phyloP scores from a whole-genome alignment of 2,113 vertebrate genomes.

The Entelurus aequoreus region DNA sequence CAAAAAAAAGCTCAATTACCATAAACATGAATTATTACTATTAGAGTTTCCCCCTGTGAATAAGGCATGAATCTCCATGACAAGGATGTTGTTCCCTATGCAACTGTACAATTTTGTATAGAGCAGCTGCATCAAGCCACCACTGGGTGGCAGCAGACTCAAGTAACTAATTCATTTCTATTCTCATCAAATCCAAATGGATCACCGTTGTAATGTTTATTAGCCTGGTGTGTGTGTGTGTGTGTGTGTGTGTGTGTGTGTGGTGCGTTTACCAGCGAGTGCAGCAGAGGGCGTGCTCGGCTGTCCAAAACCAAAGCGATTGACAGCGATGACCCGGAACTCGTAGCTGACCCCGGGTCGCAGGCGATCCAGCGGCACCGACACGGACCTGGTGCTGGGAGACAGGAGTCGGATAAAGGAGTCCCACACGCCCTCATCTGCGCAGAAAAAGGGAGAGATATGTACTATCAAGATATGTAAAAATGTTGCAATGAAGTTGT shows the following conservation, averaged over 20 bases:
- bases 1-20: too few relatives aligned
- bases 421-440: conserved; percentile 95
- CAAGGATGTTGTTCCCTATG: too few relatives aligned
- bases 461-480: not conserved
- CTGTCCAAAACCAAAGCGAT: conserved; percentile 87
- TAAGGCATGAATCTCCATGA: too few relatives aligned
- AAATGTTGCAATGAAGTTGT: too few relatives aligned
- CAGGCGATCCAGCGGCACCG: conserved; percentile 80
- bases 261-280: conserved; percentile 79
- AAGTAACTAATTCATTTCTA: conserved; percentile 4
- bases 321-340: conserved; percentile 89
- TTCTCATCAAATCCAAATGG: not conserved
- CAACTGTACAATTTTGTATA: not conserved
- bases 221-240: conserved; percentile 10
- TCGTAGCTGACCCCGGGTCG: conserved; percentile 89
- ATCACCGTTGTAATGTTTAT: conserved; percentile 11
- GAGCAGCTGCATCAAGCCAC: not conserved
- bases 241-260: too few relatives aligned
- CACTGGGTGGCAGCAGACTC: conserved; percentile 44
- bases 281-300: conserved; percentile 83
- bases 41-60: too few relatives aligned
- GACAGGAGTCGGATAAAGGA: conserved; percentile 85
- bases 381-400: conserved; percentile 79
- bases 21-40: too few relatives aligned
- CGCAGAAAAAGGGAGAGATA: not conserved